Evolutionary conservation across 2,888 invertebrate genomes (phyloP), one percentile per base, ranked within the genome.

Genomic region (Apamea crenata): DNA sequence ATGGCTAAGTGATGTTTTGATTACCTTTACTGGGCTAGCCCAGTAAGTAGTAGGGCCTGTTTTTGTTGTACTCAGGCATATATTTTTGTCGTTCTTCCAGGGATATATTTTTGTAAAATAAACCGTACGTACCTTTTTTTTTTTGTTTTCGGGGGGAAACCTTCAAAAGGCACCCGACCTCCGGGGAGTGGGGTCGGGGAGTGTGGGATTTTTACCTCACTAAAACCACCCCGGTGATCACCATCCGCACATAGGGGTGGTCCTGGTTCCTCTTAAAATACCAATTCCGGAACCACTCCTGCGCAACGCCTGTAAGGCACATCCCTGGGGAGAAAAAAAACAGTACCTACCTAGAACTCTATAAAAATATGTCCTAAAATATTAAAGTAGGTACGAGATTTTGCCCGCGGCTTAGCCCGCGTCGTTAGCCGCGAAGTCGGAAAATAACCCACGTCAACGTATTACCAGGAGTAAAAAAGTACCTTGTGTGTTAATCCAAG

Each of bases 1-100:
- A n/a, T 70, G 75, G 61, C 73, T 66, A 14, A 73, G 65, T 73
- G 53, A 76, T 76, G 59, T 63, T 82, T 80, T 70, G 65, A 80
- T 75, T 84, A 53, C 74, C 50, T 56, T 73, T 56, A 74, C 67
- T 74, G 40, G 44, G 25, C n/a, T 32, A 8, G 63, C 5, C 36
- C 36, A 36, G 36, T 36, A 36, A 36, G 5, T 36, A 36, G 29
- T 61, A 47, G 29, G 10, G 8, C 21, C 53, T 69, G 40, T 84
- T 76, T 40, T 47, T 73, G 21, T 69, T 66, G 7, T 56, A 25
- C 21, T 36, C 66, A 63, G 0, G 25, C 6, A 21, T 53, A n/a
- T 77, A 63, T n/a, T 47, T 80, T 59, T 74, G 21, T 25, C n/a
- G n/a, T n/a, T n/a, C n/a, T n/a, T n/a, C 59, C 10, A 63, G 0